A percentile compares a stretch with the other conserved stretches of the same genome.
Conservation (phyloP, 2,888 invertebrate species). For the Chrysolina haemoptera region DNA sequence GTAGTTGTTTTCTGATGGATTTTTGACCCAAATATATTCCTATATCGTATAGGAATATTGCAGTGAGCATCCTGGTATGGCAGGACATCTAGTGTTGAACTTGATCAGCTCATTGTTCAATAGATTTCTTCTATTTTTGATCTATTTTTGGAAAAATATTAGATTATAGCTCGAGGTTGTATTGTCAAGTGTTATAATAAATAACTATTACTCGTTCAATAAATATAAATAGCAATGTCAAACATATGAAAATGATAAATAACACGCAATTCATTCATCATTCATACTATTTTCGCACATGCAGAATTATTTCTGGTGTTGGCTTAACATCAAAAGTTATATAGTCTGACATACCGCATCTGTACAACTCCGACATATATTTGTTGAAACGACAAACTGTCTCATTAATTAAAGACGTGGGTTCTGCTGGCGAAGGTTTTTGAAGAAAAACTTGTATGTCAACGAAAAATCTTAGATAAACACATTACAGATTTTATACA, state of each 20-base stretch:
- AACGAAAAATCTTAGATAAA: neutral
- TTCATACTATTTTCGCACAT: neutral
- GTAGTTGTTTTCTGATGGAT: too few species aligned
- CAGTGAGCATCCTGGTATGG: too few species aligned
- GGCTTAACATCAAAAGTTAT: neutral
- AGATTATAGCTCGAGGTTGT: too few species aligned
- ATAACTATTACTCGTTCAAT: too few species aligned
- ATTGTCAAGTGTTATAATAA: too few species aligned
- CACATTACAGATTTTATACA: neutral
- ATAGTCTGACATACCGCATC: neutral
- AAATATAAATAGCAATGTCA: neutral
- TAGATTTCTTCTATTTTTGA: too few species aligned
- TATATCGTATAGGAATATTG: too few species aligned
- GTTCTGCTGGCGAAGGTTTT: neutral
- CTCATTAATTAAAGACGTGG: constrained; percentile 5
- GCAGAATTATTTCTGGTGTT: neutral
- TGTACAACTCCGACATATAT: neutral
- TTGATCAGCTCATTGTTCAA: too few species aligned
- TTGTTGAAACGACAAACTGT: constrained; percentile 7
- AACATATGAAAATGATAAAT: neutral
- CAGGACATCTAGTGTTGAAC: too few species aligned
- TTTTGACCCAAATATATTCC: too few species aligned
- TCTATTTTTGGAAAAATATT: too few species aligned
- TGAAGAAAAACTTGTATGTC: neutral
- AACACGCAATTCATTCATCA: constrained; percentile 2